Base-by-base conservation (phyloP, 1,140 invertebrate species). In the Drosophila tropicalis region DNA sequence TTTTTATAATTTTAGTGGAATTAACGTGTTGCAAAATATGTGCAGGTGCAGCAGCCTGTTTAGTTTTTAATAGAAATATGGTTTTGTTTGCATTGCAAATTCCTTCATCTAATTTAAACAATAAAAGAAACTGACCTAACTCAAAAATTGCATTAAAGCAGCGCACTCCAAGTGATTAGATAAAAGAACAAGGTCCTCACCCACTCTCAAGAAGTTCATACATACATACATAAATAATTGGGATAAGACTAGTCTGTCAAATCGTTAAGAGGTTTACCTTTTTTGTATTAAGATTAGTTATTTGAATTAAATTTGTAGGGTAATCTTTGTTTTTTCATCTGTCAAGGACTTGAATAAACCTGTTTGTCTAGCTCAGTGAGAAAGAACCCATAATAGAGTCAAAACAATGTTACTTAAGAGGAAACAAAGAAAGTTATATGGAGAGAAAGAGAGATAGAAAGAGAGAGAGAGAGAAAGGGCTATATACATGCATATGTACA, bases 1-100 rank as follows among this genome's bases (percentile, higher is more conserved):
- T 22, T 19, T 51, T 19, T 51, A 2, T 4, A 47, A 51, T 19
- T 47, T 22, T 3, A 51, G n/a, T 5, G 17, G 17, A 51, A 51
- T 47, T 62, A 72, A 57, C 17, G 69, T 32, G 51, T n/a, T 54
- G 12, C 9, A 13, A 40, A 17, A 36, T 58, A 57, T 73, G 71
- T 36, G 17, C 71, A 73, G 69, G 54, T 58, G 56, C 56, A 58
- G 32, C 56, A 58, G 32, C 44, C 2, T 9, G 0, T 22, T 51
- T 51, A 5, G 10, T 51, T 19, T 29, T 51, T 22, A 51, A 51
- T 51, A 19, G 17, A 51, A 51, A 51, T 51, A 51, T 51, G 17
- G n/a, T 51, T 22, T 17, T 5, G 9, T 22, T 10, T 51, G 9
- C 9, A 51, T 51, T 22, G 44, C 7, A 51, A 51, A 51, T 22